These are phyloP conservation scores for Suricata suricatta DNA, from an alignment of 2,113 vertebrate genomes.

Conservation along the genomic window DNA sequence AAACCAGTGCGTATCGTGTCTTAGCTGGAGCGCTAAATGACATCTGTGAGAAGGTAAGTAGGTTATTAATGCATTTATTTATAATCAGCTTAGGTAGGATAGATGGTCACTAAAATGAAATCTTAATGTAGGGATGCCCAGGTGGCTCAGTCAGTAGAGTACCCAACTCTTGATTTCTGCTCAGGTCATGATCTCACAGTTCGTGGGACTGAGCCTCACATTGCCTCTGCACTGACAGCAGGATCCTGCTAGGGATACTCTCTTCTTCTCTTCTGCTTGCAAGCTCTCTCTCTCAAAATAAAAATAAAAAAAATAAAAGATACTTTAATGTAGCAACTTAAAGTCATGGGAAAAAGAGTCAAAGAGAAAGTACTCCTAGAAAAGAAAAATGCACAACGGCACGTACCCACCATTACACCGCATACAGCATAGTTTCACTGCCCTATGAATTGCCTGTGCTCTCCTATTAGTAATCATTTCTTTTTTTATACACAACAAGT, in stretches of 20 bases:
- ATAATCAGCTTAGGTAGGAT: background rate
- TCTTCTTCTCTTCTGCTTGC: no score
- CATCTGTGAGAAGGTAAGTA: conserved; percentile 88
- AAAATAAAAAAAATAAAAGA: background rate
- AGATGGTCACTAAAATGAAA: background rate
- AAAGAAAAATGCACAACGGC: background rate
- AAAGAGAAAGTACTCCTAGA: background rate
- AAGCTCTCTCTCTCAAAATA: no score
- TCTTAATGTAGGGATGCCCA: background rate
- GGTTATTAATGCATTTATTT: background rate
- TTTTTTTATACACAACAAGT: background rate
- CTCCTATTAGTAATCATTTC: background rate
- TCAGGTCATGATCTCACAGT: no score
- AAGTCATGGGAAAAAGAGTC: background rate
- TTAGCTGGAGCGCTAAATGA: conserved; percentile 90
- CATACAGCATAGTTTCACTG: background rate
- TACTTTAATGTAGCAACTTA: background rate
- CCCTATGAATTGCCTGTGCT: background rate
- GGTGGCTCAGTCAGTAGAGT: no score
- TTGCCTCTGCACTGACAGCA: no score
- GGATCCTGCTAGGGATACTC: no score
- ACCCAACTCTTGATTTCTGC: no score
- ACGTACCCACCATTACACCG: background rate
- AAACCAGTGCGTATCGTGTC: conserved; percentile 92
- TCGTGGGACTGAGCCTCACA: no score